phyloP scores from a whole-genome alignment of 2,113 vertebrate species.

The Noctilio leporinus region DNA sequence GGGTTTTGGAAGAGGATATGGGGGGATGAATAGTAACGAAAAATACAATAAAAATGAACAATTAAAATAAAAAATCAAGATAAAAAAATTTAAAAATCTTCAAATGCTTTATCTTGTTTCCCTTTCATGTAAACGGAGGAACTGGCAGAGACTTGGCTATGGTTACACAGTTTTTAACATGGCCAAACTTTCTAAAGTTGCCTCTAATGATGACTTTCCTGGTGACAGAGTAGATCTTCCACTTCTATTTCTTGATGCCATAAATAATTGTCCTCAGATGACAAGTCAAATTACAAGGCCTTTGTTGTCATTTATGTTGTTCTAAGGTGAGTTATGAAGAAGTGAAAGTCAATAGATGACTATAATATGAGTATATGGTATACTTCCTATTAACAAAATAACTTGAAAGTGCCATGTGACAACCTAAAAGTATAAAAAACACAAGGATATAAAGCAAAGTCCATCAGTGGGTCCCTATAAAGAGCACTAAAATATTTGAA shows the following conservation, averaged over 20 bases:
- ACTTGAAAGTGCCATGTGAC: slow-evolving; percentile 47
- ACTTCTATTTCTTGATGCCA: slow-evolving; percentile 42
- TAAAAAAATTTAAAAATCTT: slow-evolving; percentile 3
- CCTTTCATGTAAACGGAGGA: not conserved
- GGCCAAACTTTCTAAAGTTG: slow-evolving; percentile 17
- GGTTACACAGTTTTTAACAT: slow-evolving; percentile 16
- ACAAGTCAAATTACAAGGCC: slow-evolving; percentile 46
- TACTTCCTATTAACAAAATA: slow-evolving; percentile 46
- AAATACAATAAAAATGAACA: too few species aligned
- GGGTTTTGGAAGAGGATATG: slow-evolving; percentile 8
- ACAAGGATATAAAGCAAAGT: slow-evolving; percentile 56
- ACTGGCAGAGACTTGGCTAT: not conserved
- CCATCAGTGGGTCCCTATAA: slow-evolving; percentile 65
- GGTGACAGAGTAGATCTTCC: slow-evolving; percentile 31
- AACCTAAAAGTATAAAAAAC: slow-evolving; percentile 66
- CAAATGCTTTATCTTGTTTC: slow-evolving; percentile 31
- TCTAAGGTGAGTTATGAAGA: slow-evolving; percentile 26
- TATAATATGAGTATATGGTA: not conserved
- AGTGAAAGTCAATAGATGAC: slow-evolving; percentile 25
- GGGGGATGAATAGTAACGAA: too few species aligned
- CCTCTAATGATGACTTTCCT: slow-evolving; percentile 30
- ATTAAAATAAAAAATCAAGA: too few species aligned
- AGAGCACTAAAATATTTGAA: slow-evolving; percentile 71
- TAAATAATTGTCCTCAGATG: slow-evolving; percentile 57
- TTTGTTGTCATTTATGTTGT: slow-evolving; percentile 40